Evolutionary conservation across 2,113 vertebrate species (phyloP), one percentile per base, ranked within the genome.

Genomic region (Podocnemis expansa): DNA sequence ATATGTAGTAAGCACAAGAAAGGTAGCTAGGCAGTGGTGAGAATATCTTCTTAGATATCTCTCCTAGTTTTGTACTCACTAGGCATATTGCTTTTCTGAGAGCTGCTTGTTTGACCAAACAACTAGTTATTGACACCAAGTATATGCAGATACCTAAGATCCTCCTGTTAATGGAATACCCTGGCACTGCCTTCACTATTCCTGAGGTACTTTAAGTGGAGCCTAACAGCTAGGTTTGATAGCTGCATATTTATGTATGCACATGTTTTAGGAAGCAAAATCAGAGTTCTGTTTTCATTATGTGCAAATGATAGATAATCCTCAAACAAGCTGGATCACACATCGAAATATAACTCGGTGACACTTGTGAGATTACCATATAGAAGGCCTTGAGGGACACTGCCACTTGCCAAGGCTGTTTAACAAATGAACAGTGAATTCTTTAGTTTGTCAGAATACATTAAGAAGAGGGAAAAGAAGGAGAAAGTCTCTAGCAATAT

Each of bases 281-380:
- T 82, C 89, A 95, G 84, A 25, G 63, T 89, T 80, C 80, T 92
- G 52, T 51, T 79, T 81, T 80, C 81, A 31, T 29, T 43, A 56
- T 86, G 22, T 22, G 78, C 13, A 60, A 41, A 76, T 94, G 89
- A 91, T 84, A 47, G 54, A n/a, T 95, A 84, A 93, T 82, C 84
- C 82, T 63, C 67, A 83, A 87, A 88, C 78, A 82, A 81, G 78
- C n/a, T 93, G 63, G 41, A 89, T 85, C 73, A 87, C 76, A n/a
- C 45, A 4, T 17, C 41, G n/a, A 58, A 76, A 54, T 86, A 54
- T 0, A 1, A 24, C 0, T 0, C 47, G 67, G 0, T 0, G 63
- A 75, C 81, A 95, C 81, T 76, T 78, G 45, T 80, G 79, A 54
- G 92, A 94, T 0, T 1, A 70, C 87, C 54, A 5, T 43, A 67